phyloP scores from a whole-genome alignment of 2,797 vertebrate genomes.

The Pseudomugil tenellus region DNA sequence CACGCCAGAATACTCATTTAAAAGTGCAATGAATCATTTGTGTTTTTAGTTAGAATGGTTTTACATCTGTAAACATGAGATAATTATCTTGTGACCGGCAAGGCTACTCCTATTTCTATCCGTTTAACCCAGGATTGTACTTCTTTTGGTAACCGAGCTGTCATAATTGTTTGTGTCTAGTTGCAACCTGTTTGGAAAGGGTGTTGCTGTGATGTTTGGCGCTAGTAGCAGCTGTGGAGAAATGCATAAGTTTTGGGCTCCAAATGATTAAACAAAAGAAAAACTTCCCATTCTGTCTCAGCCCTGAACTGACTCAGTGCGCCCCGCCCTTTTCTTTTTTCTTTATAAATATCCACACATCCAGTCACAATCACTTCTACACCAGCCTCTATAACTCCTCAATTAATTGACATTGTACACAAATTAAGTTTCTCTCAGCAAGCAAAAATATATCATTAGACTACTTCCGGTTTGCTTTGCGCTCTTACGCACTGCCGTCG shows the following conservation, averaged over 20 bases:
- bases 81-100: no score
- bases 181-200: constrained; percentile 27
- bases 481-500: constrained; percentile 40
- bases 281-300: not conserved
- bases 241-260: not conserved
- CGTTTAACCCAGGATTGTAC: constrained; percentile 28
- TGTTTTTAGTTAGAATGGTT: not conserved
- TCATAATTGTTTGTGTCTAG: constrained; percentile 16
- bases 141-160: constrained; percentile 25
- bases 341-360: constrained; percentile 2
- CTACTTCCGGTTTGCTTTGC: constrained; percentile 41
- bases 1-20: not conserved
- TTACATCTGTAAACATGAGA: not conserved
- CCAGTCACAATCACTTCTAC: not conserved
- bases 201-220: constrained; percentile 31
- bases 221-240: not conserved
- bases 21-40: not conserved
- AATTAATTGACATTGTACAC: not conserved
- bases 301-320: constrained; percentile 7
- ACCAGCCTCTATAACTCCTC: not conserved
- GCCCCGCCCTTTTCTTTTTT: constrained; percentile 60
- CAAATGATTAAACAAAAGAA: not conserved
- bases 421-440: not conserved
- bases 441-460: not conserved
- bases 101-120: constrained; percentile 7